Evolutionary conservation across 2,113 vertebrate species (phyloP).

Genomic region (Elephas maximus): DNA sequence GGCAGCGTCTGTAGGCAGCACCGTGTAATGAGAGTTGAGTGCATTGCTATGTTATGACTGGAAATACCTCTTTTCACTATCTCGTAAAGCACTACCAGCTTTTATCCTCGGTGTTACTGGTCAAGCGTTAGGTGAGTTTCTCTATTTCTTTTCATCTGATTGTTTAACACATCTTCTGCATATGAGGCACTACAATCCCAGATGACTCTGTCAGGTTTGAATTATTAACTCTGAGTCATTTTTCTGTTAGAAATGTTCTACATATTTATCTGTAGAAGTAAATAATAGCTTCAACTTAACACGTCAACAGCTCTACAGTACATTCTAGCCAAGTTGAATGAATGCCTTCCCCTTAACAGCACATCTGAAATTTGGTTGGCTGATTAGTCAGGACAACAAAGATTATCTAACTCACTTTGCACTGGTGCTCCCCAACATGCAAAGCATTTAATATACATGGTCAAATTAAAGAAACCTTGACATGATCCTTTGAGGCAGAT

Average conservation of each 20-base stretch:
- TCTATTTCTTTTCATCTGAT: slow-evolving; percentile 75
- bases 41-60: slow-evolving; percentile 45
- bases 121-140: slow-evolving; percentile 76
- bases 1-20: neutral
- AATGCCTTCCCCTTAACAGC: slow-evolving; percentile 44
- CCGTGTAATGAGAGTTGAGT: slow-evolving; percentile 75
- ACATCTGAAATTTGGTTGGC: slow-evolving; percentile 39
- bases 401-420: neutral
- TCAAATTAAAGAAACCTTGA: slow-evolving; percentile 1
- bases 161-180: slow-evolving; percentile 71
- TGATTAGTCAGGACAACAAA: slow-evolving; percentile 9
- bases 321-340: slow-evolving; percentile 31
- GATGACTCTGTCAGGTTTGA: slow-evolving; percentile 58
- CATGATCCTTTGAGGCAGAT: neutral
- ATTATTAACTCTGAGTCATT: slow-evolving; percentile 72
- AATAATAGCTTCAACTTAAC: slow-evolving; percentile 69
- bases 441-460: slow-evolving; percentile 36
- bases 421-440: slow-evolving; percentile 47
- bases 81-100: slow-evolving; percentile 72
- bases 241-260: slow-evolving; percentile 70
- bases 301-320: slow-evolving; percentile 63
- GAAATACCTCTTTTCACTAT: slow-evolving; percentile 73
- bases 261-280: slow-evolving; percentile 72
- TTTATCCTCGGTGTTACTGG: slow-evolving; percentile 72
- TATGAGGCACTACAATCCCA: slow-evolving; percentile 63